phyloP scores from a whole-genome alignment of 92 coral and sea anemone genomes.

The Porites lobata region DNA sequence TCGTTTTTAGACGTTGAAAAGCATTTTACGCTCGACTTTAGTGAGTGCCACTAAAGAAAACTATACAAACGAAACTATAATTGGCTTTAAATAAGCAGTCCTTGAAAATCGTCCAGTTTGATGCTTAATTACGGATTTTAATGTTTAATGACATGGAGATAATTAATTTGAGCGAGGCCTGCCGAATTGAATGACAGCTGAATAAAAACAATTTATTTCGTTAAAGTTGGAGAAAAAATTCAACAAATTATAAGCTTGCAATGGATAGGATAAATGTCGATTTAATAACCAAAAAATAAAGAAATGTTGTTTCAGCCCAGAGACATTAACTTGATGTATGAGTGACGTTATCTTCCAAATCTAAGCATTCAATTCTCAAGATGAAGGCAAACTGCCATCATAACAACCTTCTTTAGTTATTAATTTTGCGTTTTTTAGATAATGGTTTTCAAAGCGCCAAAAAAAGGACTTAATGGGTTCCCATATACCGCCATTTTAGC shows the following conservation, averaged over 20 bases:
- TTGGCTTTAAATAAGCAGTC: slow-evolving; percentile 53
- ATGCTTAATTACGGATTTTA: slow-evolving; percentile 8
- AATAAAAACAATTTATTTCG: slow-evolving; percentile 25
- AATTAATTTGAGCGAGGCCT: slow-evolving; percentile 39
- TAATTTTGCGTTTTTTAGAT: slow-evolving; percentile 6
- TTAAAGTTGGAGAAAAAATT: neutral
- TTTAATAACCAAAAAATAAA: too few species aligned
- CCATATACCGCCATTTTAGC: neutral
- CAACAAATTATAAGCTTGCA: neutral
- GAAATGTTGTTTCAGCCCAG: neutral
- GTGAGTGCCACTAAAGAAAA: neutral
- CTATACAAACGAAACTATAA: slow-evolving; percentile 6
- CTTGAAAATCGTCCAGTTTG: neutral
- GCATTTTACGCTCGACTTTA: slow-evolving; percentile 7
- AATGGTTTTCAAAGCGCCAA: neutral
- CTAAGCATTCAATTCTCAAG: neutral
- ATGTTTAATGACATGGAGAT: slow-evolving; percentile 44
- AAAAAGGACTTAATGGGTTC: neutral
- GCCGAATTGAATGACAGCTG: slow-evolving; percentile 22
- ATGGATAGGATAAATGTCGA: neutral
- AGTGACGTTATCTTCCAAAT: too few species aligned
- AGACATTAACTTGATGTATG: neutral
- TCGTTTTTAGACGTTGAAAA: neutral
- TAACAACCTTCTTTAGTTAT: neutral
- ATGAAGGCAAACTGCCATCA: slow-evolving; percentile 35